These are phyloP conservation scores for Brachyalestes nurse DNA, from an alignment of 2,797 vertebrate species.

Conservation along the genomic window DNA sequence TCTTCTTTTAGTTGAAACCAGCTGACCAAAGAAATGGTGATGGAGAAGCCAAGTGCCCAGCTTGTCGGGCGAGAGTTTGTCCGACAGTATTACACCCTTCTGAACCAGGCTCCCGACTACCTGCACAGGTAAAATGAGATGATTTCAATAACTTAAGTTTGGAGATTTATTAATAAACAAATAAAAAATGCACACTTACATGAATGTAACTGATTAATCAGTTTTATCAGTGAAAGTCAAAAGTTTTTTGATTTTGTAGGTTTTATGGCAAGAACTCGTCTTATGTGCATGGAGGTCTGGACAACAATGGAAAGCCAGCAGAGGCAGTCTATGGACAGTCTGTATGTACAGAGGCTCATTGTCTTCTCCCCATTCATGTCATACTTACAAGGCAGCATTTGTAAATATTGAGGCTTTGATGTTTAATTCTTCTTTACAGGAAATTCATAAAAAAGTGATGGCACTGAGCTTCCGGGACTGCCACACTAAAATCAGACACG, in stretches of 20 bases:
- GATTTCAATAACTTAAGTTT: neutral
- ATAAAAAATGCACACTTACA: neutral
- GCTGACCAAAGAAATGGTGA: slow-evolving; percentile 99
- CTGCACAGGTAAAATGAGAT: slow-evolving; percentile 85
- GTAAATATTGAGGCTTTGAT: neutral
- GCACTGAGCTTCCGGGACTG: slow-evolving; percentile 95
- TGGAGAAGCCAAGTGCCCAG: slow-evolving; percentile 99
- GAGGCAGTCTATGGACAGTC: slow-evolving; percentile 96
- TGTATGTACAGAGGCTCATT: slow-evolving; percentile 75
- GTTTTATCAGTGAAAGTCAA: too few relatives aligned
- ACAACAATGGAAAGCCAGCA: slow-evolving; percentile 91
- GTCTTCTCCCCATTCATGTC: too few relatives aligned
- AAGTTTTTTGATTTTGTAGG: slow-evolving; percentile 68
- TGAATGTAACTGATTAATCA: neutral
- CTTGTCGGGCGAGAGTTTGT: slow-evolving; percentile 99
- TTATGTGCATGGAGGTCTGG: slow-evolving; percentile 95
- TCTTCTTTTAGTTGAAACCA: slow-evolving; percentile 81
- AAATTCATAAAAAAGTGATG: slow-evolving; percentile 97
- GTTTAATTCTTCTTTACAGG: slow-evolving; percentile 70
- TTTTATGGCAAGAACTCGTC: slow-evolving; percentile 99
- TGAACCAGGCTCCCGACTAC: slow-evolving; percentile 98
- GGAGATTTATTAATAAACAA: neutral
- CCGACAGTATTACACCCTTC: slow-evolving; percentile 98
- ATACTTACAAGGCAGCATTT: neutral
- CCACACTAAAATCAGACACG: slow-evolving; percentile 95